Base-by-base conservation (phyloP, 1,140 invertebrate species). In the Gonioctena quinquepunctata region DNA sequence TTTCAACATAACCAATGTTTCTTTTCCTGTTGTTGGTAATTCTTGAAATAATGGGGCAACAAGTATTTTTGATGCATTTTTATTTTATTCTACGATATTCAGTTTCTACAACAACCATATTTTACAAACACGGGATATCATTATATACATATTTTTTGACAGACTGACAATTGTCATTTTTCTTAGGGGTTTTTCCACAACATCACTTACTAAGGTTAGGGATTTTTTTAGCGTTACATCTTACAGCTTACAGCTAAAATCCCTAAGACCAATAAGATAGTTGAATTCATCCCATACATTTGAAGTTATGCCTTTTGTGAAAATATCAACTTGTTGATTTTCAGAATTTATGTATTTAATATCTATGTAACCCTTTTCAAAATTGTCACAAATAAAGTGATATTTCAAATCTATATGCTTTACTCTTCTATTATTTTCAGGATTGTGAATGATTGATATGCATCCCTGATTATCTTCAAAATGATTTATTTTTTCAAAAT, bases 391-490 rank as follows among this genome's bases (percentile, higher is more conserved):
- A 25, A 73, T 27, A 70, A 73, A 75, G 28, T 73, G 28, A 62
- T 61, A 76, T n/a, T 75, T 78, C n/a, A 79, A 27, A 33, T 78
- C 75, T 28, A 80, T 61, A 71, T 81, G 77, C 52, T 79, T 79
- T 11, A 78, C 60, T 52, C 78, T 26, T 26, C 68, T 73, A 66
- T 79, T 73, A 59, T 72, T 70, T 60, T 68, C 68, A 7, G 68
- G 68, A 61, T 85, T 85, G 63, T 81, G 76, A 7, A 76, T 74
- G 5, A 85, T 54, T 52, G 77, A 71, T 13, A 85, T 80, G 5
- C 75, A 73, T 25, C 74, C 74, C 71, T 80, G 76, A 68, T 80
- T 80, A 60, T 82, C 77, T 66, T 80, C 70, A 60, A 50, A 74
- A 27, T 77, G 27, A 48, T 28, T 63, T 11, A 72, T 63, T 21